Evolutionary conservation across 2,888 invertebrate genomes (phyloP).

Genomic region (Lydus trimaculatus): DNA sequence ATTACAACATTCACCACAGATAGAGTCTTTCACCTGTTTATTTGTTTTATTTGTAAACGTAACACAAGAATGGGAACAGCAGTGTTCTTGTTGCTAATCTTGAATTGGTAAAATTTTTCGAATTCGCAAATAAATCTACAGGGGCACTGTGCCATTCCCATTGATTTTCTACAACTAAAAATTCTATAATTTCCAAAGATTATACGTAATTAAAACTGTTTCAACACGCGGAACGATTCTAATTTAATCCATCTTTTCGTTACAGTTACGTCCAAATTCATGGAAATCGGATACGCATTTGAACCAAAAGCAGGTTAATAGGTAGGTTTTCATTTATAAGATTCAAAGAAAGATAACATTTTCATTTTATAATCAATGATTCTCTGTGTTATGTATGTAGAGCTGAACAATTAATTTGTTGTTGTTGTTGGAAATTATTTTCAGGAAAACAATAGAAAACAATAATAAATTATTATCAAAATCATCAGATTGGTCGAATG

Average conservation of each 20-base stretch:
- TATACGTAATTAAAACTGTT: not conserved
- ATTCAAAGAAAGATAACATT: slow-evolving; percentile 6
- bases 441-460: not conserved
- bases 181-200: not conserved
- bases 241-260: slow-evolving; percentile 35
- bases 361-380: slow-evolving; percentile 12
- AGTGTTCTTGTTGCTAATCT: no score
- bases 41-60: no score
- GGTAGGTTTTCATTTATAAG: slow-evolving; percentile 42
- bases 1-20: no score
- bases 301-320: slow-evolving; percentile 55
- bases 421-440: not conserved
- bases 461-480: slow-evolving; percentile 45
- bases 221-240: not conserved
- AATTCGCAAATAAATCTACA: no score
- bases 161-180: no score
- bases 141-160: no score
- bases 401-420: slow-evolving; percentile 23
- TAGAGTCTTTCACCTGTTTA: no score
- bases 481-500: slow-evolving; percentile 64
- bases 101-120: no score
- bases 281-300: slow-evolving; percentile 59
- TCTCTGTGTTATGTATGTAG: slow-evolving; percentile 16
- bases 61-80: no score
- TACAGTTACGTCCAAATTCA: slow-evolving; percentile 55